Conservation (phyloP, 2,113 vertebrate species). For the Ginglymostoma cirratum region DNA sequence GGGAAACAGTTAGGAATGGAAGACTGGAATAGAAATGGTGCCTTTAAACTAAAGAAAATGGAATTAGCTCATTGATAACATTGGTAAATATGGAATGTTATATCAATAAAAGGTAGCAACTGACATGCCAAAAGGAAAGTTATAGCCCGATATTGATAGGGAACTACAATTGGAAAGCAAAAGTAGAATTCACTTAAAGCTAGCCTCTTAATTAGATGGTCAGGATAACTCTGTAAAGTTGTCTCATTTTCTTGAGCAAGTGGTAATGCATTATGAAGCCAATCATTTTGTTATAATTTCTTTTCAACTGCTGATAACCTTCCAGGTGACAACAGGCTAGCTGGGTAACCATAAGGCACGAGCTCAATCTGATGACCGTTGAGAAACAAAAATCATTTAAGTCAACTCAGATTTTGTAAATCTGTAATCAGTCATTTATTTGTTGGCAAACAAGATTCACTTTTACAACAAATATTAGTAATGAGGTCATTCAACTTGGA, state of each 20-base stretch:
- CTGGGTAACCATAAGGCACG: background rate
- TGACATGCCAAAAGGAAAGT: background rate
- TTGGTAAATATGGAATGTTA: background rate
- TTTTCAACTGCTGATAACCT: background rate
- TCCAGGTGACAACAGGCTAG: background rate
- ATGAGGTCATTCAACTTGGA: conserved; percentile 85
- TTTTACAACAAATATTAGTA: conserved; percentile 96
- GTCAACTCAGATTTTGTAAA: conserved; percentile 59
- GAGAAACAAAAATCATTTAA: conserved; percentile 20
- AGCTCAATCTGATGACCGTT: background rate
- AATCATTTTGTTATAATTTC: background rate
- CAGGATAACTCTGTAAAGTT: background rate
- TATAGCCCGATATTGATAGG: background rate
- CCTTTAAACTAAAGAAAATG: background rate
- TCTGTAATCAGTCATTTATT: conserved; percentile 86
- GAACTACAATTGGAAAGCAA: background rate
- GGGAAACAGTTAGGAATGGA: background rate
- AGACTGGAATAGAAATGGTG: background rate
- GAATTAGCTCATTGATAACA: background rate
- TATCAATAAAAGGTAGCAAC: background rate
- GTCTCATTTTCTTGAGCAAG: background rate
- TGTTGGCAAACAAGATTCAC: conserved; percentile 94
- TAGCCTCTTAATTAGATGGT: background rate
- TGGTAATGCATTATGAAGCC: background rate
- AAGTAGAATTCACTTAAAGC: background rate